Evolutionary conservation across 2,113 vertebrate genomes (phyloP), one percentile per base, ranked within the genome.

Genomic region (Poicephalus meyeri): DNA sequence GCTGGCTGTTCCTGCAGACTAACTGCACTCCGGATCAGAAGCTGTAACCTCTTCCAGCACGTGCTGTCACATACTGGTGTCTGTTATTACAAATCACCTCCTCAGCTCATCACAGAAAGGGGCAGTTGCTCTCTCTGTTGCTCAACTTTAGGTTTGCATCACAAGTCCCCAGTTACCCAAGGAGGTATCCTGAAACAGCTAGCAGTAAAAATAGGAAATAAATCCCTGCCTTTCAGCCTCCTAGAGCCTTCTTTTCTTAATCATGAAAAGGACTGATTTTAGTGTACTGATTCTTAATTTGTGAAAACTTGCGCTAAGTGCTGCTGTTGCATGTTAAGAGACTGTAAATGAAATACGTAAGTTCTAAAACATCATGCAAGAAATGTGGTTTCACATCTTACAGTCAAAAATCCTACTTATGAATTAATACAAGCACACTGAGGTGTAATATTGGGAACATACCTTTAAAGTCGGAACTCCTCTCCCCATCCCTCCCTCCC

Each of bases 361-460:
- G 96, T 97, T 97, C 97, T 97, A 98, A 97, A 97, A 98, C 97
- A 91, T 98, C 97, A 97, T 98, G 98, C 97, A 98, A 98, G 97
- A 98, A 98, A 98, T 97, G 98, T 98, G 98, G 97, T 97, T 98
- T 98, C 97, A 97, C 97, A 97, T 98, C 97, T 98, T 98, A 98
- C 98, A 98, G 98, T 97, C 97, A 95, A 97, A 97, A 98, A 95
- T 97, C 98, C 97, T 98, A 98, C 98, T 95, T 97, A 97, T 96
- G 98, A 97, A 97, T 97, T 97, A 97, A 98, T 98, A 98, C 98
- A 98, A 98, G 97, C 97, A 98, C 98, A 97, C 97, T 96, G 97
- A 98, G 98, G 97, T 98, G 98, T 97, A 95, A 98, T 82, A 98
- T 97, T 91, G 97, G 98, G 98, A 98, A 98, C 97, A 98, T 96